Base-by-base conservation (phyloP, 2,888 invertebrate species). In the Hoplodrina blanda region DNA sequence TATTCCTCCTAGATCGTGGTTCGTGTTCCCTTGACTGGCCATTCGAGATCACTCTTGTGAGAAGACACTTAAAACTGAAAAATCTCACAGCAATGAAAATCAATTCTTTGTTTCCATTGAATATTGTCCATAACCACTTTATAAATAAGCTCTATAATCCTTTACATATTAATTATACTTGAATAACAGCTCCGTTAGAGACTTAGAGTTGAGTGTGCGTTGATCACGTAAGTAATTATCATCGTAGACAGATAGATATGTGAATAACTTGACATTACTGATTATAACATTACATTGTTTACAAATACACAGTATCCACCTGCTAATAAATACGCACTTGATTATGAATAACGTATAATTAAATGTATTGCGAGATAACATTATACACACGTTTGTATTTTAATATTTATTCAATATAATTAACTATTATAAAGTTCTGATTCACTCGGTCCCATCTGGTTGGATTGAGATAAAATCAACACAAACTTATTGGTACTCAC, bases 1-100 rank as follows among this genome's bases (percentile, higher is more conserved):
- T 73, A 50, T 52, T 76, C 15, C n/a, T 50, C 15, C 8, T 11
- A 76, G 60, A 37, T 76, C 70, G 70, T 76, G 77, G 69, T 50
- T 55, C 46, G 44, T 7, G 41, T 61, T 49, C 77, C 55, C 44
- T 46, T 60, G 25, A 33, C 67, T 19, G 54, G 44, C 17, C 54
- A 30, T 69, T n/a, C 55, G 4, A 33, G 60, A 69, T 25, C 68
- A 53, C 20, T 53, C n/a, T 33, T 59, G 25, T 59, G 49, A 59
- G 49, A 44, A 50, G 2, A 25, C 19, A 62, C 41, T 6, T 57
- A 30, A 62, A 62, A 33, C 53, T 25, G 19, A 69, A 53, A 41
- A 53, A 37, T 20, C 37, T 53, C 17, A 71, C 8, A 8, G 10
- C 6, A 6, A 50, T 19, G 13, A 67, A 56, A 44, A 53, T 8